These are phyloP conservation scores for Drosophila nigromelanica DNA, from an alignment of 1,140 invertebrate genomes.

Conservation along the genomic window DNA sequence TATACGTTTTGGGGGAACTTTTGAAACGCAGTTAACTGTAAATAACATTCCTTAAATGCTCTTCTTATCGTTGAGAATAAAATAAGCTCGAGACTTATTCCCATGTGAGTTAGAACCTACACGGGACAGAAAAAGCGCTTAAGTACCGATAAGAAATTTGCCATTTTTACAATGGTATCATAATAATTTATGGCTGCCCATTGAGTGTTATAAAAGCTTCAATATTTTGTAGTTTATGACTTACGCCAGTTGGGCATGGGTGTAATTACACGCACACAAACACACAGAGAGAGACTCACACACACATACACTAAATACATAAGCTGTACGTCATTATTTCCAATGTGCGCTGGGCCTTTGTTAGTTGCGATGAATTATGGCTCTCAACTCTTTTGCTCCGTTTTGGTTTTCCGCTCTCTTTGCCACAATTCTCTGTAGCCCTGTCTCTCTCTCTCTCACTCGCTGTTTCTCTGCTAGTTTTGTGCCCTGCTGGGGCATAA, in stretches of 20 bases:
- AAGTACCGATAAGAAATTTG: slow-evolving; percentile 82
- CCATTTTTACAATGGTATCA: slow-evolving; percentile 82
- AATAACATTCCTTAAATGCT: slow-evolving; percentile 25
- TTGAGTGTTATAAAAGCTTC: slow-evolving; percentile 83
- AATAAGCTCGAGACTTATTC: neutral
- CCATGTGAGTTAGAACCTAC: slow-evolving; percentile 3
- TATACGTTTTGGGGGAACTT: neutral
- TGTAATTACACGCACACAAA: slow-evolving; percentile 61
- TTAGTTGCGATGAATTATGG: slow-evolving; percentile 77
- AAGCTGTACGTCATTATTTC: slow-evolving; percentile 72
- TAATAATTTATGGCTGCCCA: slow-evolving; percentile 81
- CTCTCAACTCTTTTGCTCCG: slow-evolving; percentile 56
- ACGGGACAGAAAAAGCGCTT: slow-evolving; percentile 58
- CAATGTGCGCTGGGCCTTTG: slow-evolving; percentile 48
- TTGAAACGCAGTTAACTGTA: slow-evolving; percentile 9
- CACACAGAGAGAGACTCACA: slow-evolving; percentile 10
- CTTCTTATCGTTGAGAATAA: slow-evolving; percentile 15
- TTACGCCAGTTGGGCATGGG: slow-evolving; percentile 76
- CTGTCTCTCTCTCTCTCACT: neutral
- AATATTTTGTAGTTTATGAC: slow-evolving; percentile 83
- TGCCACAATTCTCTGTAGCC: neutral
- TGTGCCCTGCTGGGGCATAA: slow-evolving; percentile 53
- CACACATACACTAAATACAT: slow-evolving; percentile 30
- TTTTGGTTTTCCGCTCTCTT: slow-evolving; percentile 43
- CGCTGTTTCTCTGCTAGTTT: slow-evolving; percentile 4